A percentile compares a stretch with the other conserved stretches of the same genome.
phyloP scores from a whole-genome alignment of 2,888 invertebrate species.

The Laspeyria flexula region DNA sequence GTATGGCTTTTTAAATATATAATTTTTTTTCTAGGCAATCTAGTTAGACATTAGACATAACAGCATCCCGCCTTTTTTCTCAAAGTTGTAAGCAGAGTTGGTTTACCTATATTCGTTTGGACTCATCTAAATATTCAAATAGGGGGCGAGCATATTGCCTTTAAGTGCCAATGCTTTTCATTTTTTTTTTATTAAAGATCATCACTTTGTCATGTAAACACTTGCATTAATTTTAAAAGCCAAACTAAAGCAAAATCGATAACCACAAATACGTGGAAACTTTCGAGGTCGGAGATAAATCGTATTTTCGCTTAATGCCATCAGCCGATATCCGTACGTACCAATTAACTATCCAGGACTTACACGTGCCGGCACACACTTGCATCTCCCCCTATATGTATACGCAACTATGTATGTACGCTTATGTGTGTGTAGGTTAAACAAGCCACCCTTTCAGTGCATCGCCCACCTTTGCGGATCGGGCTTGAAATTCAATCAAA shows the following conservation, averaged over 20 bases:
- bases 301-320: constrained; percentile 23
- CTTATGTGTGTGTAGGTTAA: constrained; percentile 27
- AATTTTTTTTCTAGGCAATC: too few relatives aligned
- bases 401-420: constrained; percentile 9
- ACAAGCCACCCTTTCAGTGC: constrained; percentile 32
- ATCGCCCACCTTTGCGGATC: constrained; percentile 19
- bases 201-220: too few relatives aligned
- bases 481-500: constrained; percentile 16
- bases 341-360: constrained; percentile 48
- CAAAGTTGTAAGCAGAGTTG: too few relatives aligned
- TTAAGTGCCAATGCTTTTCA: too few relatives aligned
- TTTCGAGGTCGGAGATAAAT: constrained; percentile 20
- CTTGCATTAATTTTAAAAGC: too few relatives aligned
- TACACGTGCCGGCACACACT: constrained; percentile 50
- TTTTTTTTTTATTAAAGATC: too few relatives aligned
- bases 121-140: too few relatives aligned
- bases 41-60: too few relatives aligned
- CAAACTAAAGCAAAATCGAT: not conserved
- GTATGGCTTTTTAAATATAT: too few relatives aligned
- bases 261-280: constrained; percentile 3
- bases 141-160: too few relatives aligned
- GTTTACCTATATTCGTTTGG: too few relatives aligned
- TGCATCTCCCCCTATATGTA: not conserved
- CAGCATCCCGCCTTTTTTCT: too few relatives aligned
- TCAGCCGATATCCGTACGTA: constrained; percentile 29